These are phyloP conservation scores for Orchesellides sinensis DNA, from an alignment of 2,888 invertebrate genomes.

Conservation along the genomic window DNA sequence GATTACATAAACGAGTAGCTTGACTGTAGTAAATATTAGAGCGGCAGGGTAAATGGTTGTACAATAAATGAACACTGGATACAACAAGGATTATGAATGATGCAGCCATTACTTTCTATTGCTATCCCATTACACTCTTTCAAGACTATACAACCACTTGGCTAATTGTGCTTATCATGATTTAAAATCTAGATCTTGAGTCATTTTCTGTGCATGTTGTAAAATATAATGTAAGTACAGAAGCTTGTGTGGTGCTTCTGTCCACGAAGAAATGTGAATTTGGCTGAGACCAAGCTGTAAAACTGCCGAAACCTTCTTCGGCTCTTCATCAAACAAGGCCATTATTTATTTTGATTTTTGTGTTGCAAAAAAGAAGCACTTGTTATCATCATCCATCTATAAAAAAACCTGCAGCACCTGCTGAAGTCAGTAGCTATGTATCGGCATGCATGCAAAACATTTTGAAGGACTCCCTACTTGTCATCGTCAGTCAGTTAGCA, in stretches of 20 bases:
- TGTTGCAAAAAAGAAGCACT: not conserved
- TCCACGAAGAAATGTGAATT: too few species aligned
- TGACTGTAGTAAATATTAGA: too few species aligned
- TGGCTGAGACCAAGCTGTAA: too few species aligned
- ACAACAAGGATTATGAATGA: too few species aligned
- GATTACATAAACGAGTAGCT: too few species aligned
- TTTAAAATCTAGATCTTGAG: slow-evolving; percentile 22
- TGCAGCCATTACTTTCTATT: not conserved
- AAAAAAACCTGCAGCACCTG: slow-evolving; percentile 7
- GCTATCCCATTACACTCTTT: not conserved
- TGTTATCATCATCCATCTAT: too few species aligned
- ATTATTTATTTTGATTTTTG: slow-evolving; percentile 22
- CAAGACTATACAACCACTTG: too few species aligned
- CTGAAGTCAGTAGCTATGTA: not conserved
- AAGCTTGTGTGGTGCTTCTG: not conserved
- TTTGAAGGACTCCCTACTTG: slow-evolving; percentile 36
- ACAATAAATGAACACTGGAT: too few species aligned
- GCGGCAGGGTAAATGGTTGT: too few species aligned
- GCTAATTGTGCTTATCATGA: slow-evolving; percentile 24
- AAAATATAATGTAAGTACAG: not conserved
- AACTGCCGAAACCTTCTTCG: not conserved
- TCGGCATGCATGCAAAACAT: not conserved
- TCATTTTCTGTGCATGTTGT: slow-evolving; percentile 42
- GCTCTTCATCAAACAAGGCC: slow-evolving; percentile 2
- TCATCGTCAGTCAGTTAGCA: too few species aligned